Conservation (phyloP, 1,140 invertebrate species). For the Aricia agestis region DNA sequence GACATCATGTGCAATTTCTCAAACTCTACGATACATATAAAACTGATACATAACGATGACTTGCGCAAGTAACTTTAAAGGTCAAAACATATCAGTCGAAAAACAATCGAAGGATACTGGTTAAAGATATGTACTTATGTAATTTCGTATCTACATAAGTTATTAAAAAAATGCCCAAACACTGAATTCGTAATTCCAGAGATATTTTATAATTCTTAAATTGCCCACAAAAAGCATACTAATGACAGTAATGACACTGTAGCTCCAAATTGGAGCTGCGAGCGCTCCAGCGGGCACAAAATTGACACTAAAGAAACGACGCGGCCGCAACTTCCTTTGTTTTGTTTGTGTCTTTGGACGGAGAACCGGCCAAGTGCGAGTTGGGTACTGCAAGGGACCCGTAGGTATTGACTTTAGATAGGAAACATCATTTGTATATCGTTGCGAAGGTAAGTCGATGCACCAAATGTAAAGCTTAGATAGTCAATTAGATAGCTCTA, state of each 20-base stretch:
- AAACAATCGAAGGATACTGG: neutral
- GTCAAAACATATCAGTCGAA: neutral
- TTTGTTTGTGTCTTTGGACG: neutral
- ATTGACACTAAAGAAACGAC: slow-evolving; percentile 41
- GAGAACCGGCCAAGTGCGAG: slow-evolving; percentile 8
- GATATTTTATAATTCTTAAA: slow-evolving; percentile 13
- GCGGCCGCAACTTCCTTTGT: slow-evolving; percentile 15
- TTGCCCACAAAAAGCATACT: slow-evolving; percentile 33
- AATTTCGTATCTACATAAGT: neutral
- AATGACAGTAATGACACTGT: slow-evolving; percentile 44
- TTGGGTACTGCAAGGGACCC: neutral
- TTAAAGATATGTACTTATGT: neutral
- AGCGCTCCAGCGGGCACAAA: slow-evolving; percentile 47
- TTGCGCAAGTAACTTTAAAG: neutral
- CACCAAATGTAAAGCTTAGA: no score
- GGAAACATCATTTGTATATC: no score
- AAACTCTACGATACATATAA: no score
- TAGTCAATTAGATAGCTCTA: no score
- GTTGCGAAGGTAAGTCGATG: no score
- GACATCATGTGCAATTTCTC: no score
- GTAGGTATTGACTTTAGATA: no score
- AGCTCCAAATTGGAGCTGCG: slow-evolving; percentile 40
- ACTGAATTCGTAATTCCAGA: neutral
- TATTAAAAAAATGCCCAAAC: neutral
- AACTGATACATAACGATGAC: no score